These are phyloP conservation scores for Stenotaenia linearis DNA, from an alignment of 2,888 invertebrate species.

Conservation along the genomic window DNA sequence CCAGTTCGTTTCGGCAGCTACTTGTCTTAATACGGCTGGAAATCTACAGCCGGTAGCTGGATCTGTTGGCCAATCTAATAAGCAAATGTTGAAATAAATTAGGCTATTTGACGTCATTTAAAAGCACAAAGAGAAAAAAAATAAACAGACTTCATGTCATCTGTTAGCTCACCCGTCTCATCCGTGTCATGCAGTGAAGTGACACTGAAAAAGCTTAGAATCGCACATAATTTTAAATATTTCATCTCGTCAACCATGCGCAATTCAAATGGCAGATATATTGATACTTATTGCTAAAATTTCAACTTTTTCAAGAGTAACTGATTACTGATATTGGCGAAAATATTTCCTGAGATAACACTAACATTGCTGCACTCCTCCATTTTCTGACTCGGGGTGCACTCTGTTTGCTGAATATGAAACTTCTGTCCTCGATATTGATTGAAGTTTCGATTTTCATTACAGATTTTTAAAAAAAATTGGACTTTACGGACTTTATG, in stretches of 20 bases:
- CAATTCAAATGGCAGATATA: background rate
- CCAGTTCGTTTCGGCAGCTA: background rate
- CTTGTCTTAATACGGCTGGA: background rate
- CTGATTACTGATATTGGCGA: background rate
- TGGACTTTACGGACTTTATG: too few species aligned
- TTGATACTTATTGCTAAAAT: background rate
- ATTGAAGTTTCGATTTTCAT: too few species aligned
- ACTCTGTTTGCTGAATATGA: background rate
- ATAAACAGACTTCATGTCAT: too few species aligned
- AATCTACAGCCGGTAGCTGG: slow-evolving; percentile 15
- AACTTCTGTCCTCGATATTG: background rate
- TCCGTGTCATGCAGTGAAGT: background rate
- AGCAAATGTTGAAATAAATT: background rate
- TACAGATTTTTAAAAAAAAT: too few species aligned
- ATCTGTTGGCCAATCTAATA: background rate
- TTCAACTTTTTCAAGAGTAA: background rate
- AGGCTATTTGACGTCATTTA: too few species aligned
- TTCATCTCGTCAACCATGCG: background rate
- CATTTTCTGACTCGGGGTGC: background rate
- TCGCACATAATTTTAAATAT: background rate
- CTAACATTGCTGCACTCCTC: background rate
- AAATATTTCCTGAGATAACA: background rate
- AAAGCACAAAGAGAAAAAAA: too few species aligned
- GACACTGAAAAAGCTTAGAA: background rate
- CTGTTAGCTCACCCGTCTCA: background rate